phyloP scores from a whole-genome alignment of 2,113 vertebrate species.

The Laticauda colubrina region DNA sequence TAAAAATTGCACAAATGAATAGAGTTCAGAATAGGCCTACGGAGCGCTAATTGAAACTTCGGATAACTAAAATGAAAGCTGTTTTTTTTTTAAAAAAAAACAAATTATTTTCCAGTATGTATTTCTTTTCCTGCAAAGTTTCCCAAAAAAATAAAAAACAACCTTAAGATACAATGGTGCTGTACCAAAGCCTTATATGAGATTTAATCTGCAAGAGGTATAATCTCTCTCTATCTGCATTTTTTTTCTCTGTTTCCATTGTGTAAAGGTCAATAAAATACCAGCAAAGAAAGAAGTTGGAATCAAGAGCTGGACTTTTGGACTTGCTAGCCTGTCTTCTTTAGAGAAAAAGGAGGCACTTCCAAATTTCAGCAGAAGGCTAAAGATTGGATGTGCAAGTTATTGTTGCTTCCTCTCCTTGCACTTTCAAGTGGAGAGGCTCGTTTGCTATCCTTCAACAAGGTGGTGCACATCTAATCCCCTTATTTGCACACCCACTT shows the following conservation, averaged over 20 bases:
- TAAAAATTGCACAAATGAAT: constrained; percentile 47
- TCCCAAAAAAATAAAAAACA: constrained; percentile 56
- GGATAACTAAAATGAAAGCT: constrained; percentile 69
- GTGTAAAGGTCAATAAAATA: constrained; percentile 64
- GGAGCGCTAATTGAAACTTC: constrained; percentile 76
- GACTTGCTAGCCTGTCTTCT: neutral
- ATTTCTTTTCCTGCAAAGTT: constrained; percentile 72
- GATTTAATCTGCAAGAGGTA: constrained; percentile 66
- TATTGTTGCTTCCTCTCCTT: neutral
- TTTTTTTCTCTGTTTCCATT: constrained; percentile 62
- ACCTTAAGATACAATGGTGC: constrained; percentile 71
- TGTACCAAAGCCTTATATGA: constrained; percentile 82
- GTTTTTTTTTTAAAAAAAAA: constrained; percentile 1
- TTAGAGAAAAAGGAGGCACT: neutral
- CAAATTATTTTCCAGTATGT: constrained; percentile 74
- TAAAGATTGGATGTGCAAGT: neutral
- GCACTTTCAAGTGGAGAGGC: neutral
- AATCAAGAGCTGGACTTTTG: neutral
- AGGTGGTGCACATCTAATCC: neutral
- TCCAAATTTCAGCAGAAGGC: neutral
- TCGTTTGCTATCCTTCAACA: neutral
- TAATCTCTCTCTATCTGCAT: constrained; percentile 67
- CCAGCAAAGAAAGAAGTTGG: constrained; percentile 58
- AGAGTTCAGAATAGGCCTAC: constrained; percentile 61
- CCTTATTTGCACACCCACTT: no score